Percentiles rank a stretch among this genome's conserved stretches.
These are phyloP conservation scores for Erythrolamprus reginae DNA, from an alignment of 2,113 vertebrate species.

Conservation along the genomic window DNA sequence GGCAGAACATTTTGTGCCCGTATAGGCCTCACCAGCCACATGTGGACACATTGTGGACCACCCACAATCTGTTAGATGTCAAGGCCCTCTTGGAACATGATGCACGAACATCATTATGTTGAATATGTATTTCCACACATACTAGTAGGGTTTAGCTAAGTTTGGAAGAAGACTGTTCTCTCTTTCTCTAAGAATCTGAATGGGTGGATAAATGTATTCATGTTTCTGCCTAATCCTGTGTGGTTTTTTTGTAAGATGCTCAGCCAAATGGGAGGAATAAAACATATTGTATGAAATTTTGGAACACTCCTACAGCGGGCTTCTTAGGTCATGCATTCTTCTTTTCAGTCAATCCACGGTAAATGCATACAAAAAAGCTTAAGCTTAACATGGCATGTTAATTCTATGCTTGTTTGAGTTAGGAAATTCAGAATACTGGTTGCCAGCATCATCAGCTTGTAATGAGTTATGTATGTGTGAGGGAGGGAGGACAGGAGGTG, in stretches of 20 bases:
- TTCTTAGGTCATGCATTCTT: neutral
- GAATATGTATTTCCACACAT: conserved; percentile 13
- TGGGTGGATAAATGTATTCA: neutral
- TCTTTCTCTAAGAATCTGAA: conserved; percentile 9
- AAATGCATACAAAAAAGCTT: conserved; percentile 6
- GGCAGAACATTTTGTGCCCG: no score
- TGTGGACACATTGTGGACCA: no score
- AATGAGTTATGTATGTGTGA: conserved; percentile 42
- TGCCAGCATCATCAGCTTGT: conserved; percentile 43
- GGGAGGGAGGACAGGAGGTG: conserved; percentile 49
- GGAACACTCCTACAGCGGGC: neutral
- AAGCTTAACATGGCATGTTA: neutral
- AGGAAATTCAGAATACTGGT: conserved; percentile 19
- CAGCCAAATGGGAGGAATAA: neutral
- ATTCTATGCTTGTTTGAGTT: neutral
- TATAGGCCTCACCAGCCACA: no score
- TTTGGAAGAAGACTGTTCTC: neutral
- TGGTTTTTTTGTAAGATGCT: conserved; percentile 14
- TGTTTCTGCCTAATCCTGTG: neutral
- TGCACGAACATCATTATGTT: neutral
- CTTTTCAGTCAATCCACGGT: neutral
- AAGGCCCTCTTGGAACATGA: no score
- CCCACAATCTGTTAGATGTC: no score
- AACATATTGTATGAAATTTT: neutral
- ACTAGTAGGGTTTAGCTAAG: conserved; percentile 9